A percentile compares a stretch with the other conserved stretches of the same genome.
Evolutionary conservation across 2,113 vertebrate species (phyloP).

Genomic region (Phalacrocorax brasilianus): DNA sequence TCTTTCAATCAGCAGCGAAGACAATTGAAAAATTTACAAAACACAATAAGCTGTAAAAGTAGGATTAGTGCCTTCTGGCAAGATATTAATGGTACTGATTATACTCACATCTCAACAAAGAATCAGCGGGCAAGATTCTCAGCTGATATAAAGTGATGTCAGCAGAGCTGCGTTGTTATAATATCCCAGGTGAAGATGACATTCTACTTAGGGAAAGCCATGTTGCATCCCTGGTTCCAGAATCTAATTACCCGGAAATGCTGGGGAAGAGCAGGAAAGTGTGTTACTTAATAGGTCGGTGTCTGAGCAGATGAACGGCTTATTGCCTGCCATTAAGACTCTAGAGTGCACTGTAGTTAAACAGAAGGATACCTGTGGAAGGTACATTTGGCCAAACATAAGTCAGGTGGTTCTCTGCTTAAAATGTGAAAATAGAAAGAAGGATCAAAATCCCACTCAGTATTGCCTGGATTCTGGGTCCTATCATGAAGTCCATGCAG

Average conservation of each 20-base stretch:
- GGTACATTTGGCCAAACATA: neutral
- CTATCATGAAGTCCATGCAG: neutral
- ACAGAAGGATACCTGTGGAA: neutral
- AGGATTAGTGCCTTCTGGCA: neutral
- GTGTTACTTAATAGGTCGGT: neutral
- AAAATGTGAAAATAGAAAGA: neutral
- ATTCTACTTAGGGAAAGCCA: neutral
- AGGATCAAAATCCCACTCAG: neutral
- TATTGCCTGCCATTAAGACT: neutral
- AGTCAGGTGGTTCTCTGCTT: neutral
- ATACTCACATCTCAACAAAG: neutral
- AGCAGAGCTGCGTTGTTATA: neutral
- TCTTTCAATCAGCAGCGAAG: neutral
- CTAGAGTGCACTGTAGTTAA: neutral
- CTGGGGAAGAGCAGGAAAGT: neutral
- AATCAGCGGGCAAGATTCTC: neutral
- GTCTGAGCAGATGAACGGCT: neutral
- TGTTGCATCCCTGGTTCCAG: neutral
- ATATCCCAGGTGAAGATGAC: neutral
- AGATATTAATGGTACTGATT: conserved; percentile 5
- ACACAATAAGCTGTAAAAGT: neutral
- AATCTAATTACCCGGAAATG: neutral
- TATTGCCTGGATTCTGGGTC: neutral
- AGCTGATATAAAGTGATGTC: neutral
- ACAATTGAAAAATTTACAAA: neutral